phyloP scores from a whole-genome alignment of 2,888 invertebrate genomes.

The Drosophila siamana region DNA sequence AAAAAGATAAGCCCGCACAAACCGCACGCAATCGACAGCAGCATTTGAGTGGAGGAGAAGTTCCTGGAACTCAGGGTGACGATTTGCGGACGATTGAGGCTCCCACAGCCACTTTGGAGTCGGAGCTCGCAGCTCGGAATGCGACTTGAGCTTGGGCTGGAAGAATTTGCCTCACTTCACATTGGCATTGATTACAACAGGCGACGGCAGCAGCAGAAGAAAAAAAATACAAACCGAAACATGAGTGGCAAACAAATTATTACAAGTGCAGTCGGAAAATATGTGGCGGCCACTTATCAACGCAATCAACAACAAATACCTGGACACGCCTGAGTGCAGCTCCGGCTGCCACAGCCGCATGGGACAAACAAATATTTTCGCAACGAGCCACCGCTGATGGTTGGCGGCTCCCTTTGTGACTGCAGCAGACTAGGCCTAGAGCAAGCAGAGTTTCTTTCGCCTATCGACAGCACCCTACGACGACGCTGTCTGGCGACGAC shows the following conservation, averaged over 20 bases:
- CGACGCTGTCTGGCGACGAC: slow-evolving; percentile 30
- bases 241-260: slow-evolving; percentile 82
- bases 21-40: slow-evolving; percentile 60
- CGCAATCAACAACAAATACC: slow-evolving; percentile 80
- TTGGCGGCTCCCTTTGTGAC: slow-evolving; percentile 62
- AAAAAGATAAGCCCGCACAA: slow-evolving; percentile 60
- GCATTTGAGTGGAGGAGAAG: slow-evolving; percentile 13
- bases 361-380: slow-evolving; percentile 50
- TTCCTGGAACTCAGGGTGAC: slow-evolving; percentile 70
- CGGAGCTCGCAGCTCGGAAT: no score
- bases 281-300: slow-evolving; percentile 79
- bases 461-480: slow-evolving; percentile 72
- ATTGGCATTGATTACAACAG: slow-evolving; percentile 65
- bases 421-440: slow-evolving; percentile 12
- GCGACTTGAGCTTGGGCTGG: slow-evolving; percentile 34
- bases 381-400: slow-evolving; percentile 32
- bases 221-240: no score
- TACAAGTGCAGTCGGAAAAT: slow-evolving; percentile 77
- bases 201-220: not conserved
- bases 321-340: slow-evolving; percentile 78
- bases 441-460: not conserved
- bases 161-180: slow-evolving; percentile 42
- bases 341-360: slow-evolving; percentile 9
- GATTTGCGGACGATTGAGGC: slow-evolving; percentile 33
- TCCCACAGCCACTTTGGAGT: slow-evolving; percentile 64